Base-by-base conservation (phyloP, 2,888 invertebrate species). In the Oxyscelio sp. region DNA sequence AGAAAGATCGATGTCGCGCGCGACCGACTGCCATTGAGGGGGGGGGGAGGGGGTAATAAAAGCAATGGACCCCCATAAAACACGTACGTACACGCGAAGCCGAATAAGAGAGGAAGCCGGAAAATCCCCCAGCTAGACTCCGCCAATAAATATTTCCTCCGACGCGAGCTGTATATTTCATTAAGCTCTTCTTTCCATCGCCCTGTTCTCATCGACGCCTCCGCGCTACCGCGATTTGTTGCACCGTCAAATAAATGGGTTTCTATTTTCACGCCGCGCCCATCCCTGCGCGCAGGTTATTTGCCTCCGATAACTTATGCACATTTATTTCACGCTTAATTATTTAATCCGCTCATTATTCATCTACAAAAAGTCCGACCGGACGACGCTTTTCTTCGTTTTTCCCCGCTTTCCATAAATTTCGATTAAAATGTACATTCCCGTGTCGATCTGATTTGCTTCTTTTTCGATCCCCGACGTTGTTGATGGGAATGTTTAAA, bases 171-270 rank as follows among this genome's bases (percentile, higher is more conserved):
- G 83, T 83, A 83, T 83, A 83, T 83, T 83, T 83, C 83, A 77
- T 83, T 83, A 83, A 83, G 83, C 83, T 83, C 83, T 83, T 83
- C 83, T 83, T 78, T 83, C 83, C 83, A 83, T 83, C 68, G 83
- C 78, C 77, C 83, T 78, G 66, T 73, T 83, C 78, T 73, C 83
- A 78, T 78, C 78, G 83, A 83, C 83, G 79, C 84, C 75, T 82
- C 74, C 75, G 79, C 79, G 74, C 74, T 52, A 79, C 74, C 78
- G 27, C 78, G 85, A 85, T 85, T 85, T 85, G 85, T 82, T 75
- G 71, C 79, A 65, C 56, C 74, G 70, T 70, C 65, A 82, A 78
- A 85, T 75, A 79, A 85, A 82, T 82, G 85, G 70, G 63, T 61
- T 82, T 79, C 85, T 85, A 79, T 85, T 82, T 85, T 82, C 79